Evolutionary conservation across 2,888 invertebrate genomes (phyloP).

Genomic region (Scotopteryx bipunctaria): DNA sequence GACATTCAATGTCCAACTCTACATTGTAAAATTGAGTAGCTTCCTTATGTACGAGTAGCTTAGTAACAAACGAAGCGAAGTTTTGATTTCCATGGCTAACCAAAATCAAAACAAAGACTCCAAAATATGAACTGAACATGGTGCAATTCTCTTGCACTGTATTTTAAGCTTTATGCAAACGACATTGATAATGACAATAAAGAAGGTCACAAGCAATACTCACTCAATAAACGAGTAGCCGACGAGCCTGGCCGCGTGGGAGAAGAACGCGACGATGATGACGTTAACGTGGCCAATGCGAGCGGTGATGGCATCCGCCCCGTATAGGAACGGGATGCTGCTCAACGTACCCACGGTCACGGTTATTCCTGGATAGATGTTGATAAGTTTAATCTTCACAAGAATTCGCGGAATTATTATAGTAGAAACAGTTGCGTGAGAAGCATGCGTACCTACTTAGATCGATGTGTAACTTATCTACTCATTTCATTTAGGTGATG

Average conservation of each 20-base stretch:
- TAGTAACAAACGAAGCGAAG: too few species aligned
- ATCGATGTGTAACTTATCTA: too few species aligned
- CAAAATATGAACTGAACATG: background rate
- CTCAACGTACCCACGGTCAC: conserved; percentile 93
- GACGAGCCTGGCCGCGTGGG: conserved; percentile 91
- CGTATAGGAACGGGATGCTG: conserved; percentile 92
- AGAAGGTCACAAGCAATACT: conserved; percentile 57
- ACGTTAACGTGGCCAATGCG: conserved; percentile 92
- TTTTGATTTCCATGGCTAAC: too few species aligned
- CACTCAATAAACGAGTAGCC: conserved; percentile 94
- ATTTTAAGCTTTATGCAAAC: background rate
- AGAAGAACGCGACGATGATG: conserved; percentile 92
- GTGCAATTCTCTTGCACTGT: background rate
- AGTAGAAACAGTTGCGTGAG: too few species aligned
- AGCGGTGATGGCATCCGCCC: conserved; percentile 91
- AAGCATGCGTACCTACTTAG: too few species aligned
- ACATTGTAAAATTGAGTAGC: too few species aligned
- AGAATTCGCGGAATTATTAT: conserved; percentile 1
- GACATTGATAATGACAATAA: conserved; percentile 9
- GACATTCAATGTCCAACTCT: too few species aligned
- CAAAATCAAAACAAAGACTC: too few species aligned
- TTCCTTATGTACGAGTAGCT: background rate
- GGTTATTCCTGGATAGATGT: conserved; percentile 85
- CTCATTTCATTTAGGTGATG: too few species aligned
- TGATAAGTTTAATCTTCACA: conserved; percentile 30